Base-by-base conservation (phyloP, 2,888 invertebrate genomes). In the Dione juno region DNA sequence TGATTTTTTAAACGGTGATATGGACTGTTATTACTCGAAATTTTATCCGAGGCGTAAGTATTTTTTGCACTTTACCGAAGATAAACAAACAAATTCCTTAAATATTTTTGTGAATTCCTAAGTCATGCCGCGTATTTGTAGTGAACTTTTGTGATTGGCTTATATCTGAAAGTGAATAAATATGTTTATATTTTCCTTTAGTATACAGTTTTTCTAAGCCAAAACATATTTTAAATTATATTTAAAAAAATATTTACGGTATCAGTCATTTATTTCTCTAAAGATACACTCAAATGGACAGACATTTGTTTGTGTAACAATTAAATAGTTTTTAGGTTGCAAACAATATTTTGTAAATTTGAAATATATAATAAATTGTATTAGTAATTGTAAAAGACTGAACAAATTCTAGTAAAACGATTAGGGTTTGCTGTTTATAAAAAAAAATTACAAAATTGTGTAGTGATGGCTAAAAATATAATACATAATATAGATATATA, bases 21-120 rank as follows among this genome's bases (percentile, higher is more conserved):
- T 94, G 93, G 93, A 94, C 93, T 93, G 93, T 90, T 93, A 93
- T 88, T 93, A 92, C 83, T 90, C 93, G 66, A 93, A 93, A 84
- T 93, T 92, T 92, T 93, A 93, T 81, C 91, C 93, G 76, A 92
- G 93, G 88, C 92, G 93, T 94, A 88, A 94, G 93, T 94, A 91
- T 86, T 87, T 84, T 82, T 83, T 83, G 79, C 77, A 81, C 82
- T 79, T 83, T 82, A 81, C 80, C 81, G 81, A 86, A 87, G 86
- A 89, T 85, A 91, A 90, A 91, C 89, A 92, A 88, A 85, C 86
- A 88, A 88, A 91, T 91, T 88, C 90, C 81, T 83, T 54, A 79
- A 86, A 90, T 92, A 84, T 80, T 88, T 89, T 80, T 73, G 77
- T 75, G 77, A 85, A 90, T 91, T 83, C 85, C 78, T 75, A 71